Base-by-base conservation (phyloP, 2,113 vertebrate species). In the Neotragus pygmaeus region DNA sequence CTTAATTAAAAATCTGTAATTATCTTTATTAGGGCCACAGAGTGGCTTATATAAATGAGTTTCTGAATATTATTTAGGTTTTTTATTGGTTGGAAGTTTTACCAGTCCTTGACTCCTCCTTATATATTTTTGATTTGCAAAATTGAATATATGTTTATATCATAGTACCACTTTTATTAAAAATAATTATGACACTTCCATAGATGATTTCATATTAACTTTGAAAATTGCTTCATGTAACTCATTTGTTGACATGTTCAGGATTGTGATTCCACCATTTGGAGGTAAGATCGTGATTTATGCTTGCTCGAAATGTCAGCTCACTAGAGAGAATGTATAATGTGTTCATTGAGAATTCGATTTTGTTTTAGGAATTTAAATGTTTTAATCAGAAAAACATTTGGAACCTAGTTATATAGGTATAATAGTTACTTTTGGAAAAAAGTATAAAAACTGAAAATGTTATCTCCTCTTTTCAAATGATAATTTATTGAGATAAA, bases 311-410 rank as follows among this genome's bases (percentile, higher is more conserved):
- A 19, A 96, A 25, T 95, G 78, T 86, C 47, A 81, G 81, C 81
- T 96, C 55, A 62, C 82, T 39, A 88, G 93, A 21, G 85, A 43
- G 53, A 94, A 83, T 0, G 0, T 80, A 84, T 64, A 7, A 82
- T 84, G 55, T 17, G 39, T 28, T 10, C 16, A 19, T 21, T 2
- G 27, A 84, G n/a, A 96, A 27, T 95, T 98, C 88, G 85, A 55
- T 93, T 96, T 96, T 47, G 5, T 95, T 27, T 84, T 82, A 90
- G 62, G 88, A 12, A 64, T 58, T 39, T 62, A 62, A 80, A 92
- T 87, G 15, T 93, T 98, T 97, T 96, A 90, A 96, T 45, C 36
- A 89, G 81, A 97, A 53, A 95, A 97, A 70, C 28, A 60, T 84
- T 96, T 97, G 47, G 86, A 98, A 94, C 23, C n/a, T n/a, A n/a